Conservation (phyloP, 2,797 vertebrate genomes). For the Synanceia verrucosa region DNA sequence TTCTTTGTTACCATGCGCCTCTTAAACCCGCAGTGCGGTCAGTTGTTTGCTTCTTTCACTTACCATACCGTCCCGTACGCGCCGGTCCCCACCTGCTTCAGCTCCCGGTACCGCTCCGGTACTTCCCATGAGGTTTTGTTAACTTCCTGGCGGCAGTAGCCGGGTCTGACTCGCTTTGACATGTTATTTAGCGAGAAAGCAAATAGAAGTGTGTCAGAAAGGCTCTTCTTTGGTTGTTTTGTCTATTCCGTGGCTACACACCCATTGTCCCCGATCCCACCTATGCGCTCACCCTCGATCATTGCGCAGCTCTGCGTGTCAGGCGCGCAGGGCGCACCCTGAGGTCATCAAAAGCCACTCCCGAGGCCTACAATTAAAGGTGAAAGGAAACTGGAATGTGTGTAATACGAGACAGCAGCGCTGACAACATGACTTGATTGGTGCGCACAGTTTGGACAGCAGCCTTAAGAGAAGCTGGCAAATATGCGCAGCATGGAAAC, state of each 20-base stretch:
- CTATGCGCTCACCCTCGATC: conserved; percentile 51
- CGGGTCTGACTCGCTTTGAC: conserved; percentile 82
- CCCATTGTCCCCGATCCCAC: conserved; percentile 69
- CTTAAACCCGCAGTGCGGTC: not conserved
- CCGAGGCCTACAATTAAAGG: conserved; percentile 52
- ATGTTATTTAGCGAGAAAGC: conserved; percentile 62
- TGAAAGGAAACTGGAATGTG: conserved; percentile 25
- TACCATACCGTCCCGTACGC: conserved; percentile 96
- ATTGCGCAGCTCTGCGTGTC: conserved; percentile 54
- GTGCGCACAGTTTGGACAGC: not conserved
- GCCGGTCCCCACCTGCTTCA: conserved; percentile 92
- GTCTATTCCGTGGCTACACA: conserved; percentile 56
- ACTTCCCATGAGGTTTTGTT: conserved; percentile 94
- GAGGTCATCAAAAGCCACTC: conserved; percentile 71
- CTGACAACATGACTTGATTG: not conserved
- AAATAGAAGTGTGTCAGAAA: not conserved
- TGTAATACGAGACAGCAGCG: not conserved
- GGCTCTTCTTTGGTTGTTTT: conserved; percentile 1
- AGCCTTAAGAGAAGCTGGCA: not conserved
- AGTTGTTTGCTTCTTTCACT: conserved; percentile 68
- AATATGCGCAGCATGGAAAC: not conserved
- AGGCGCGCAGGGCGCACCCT: conserved; percentile 66
- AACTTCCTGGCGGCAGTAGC: conserved; percentile 90
- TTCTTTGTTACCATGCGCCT: conserved; percentile 51
- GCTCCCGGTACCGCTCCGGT: conserved; percentile 89